phyloP scores from a whole-genome alignment of 1,140 invertebrate species.

The Drosophila lacertosa region DNA sequence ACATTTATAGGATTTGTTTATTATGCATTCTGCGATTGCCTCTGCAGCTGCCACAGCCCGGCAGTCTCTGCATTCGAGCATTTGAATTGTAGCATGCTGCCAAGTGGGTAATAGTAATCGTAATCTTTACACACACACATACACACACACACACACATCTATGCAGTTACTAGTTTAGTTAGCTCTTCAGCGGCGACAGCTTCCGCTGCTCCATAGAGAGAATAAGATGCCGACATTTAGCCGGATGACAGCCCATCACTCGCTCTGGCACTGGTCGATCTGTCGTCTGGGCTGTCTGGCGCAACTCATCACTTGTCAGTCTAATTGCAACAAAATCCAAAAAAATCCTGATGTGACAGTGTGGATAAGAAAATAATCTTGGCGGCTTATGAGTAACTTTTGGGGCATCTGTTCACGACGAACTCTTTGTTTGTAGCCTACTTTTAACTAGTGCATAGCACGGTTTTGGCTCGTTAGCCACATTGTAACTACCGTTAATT shows the following conservation, averaged over 20 bases:
- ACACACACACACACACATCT: constrained; percentile 28
- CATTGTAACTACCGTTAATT: constrained; percentile 22
- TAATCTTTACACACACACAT: constrained; percentile 57
- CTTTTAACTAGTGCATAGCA: constrained; percentile 10
- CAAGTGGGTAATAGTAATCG: constrained; percentile 79
- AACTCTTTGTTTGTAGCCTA: constrained; percentile 47
- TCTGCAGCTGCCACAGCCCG: neutral
- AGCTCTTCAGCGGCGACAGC: constrained; percentile 28
- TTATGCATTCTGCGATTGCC: constrained; percentile 56
- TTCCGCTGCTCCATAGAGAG: constrained; percentile 25
- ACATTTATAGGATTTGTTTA: constrained; percentile 80
- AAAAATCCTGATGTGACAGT: constrained; percentile 44
- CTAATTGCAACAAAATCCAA: constrained; percentile 62
- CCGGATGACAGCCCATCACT: constrained; percentile 59
- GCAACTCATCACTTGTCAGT: constrained; percentile 67
- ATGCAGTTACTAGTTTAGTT: constrained; percentile 15
- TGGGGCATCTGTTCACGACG: constrained; percentile 15
- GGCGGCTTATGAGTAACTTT: constrained; percentile 57
- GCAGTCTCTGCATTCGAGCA: neutral
- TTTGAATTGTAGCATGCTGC: constrained; percentile 39
- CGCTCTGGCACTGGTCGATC: constrained; percentile 17
- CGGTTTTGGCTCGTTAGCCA: neutral
- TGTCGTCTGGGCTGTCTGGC: constrained; percentile 2
- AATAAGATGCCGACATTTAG: constrained; percentile 43
- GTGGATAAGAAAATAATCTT: constrained; percentile 31